Evolutionary conservation across 2,888 invertebrate genomes (phyloP), one percentile per base, ranked within the genome.

Genomic region (Caenorhabditis angaria): DNA sequence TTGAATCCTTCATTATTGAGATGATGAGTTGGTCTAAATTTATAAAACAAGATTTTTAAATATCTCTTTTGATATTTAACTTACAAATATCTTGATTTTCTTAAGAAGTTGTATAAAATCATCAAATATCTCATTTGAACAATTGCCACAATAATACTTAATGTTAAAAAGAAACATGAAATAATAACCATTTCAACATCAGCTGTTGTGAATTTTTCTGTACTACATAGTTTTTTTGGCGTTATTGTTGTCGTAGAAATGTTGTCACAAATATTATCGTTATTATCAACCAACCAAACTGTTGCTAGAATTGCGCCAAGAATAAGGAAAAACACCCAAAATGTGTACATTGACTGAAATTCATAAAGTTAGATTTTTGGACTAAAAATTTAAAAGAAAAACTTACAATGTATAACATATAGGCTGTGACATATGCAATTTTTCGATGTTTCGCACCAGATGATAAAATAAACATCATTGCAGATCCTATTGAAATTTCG

Each of bases 341-440:
- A 72, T 24, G 72, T 72, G 65, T 72, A 72, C 72, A 72, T 72
- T 22, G 72, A 68, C 72, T 72, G 64, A 50, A 65, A 60, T 12
- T 2, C 6, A 55, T 27, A n/a, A 53, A 24, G 6, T 8, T 27
- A n/a, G 24, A 29, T 55, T 18, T 55, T 53, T 27, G 22, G 12
- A 12, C 3, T 58, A 5, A 41, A 41, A 10, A 22, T 20, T 8
- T 12, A 0, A n/a, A 18, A 20, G 1, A 25, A 35, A 22, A 59
- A 60, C 72, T 58, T 22, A 72, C 72, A 25, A 72, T 61, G 41
- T 72, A 72, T 6, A 72, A 41, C 72, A 72, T 72, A 48, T 72
- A 72, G 5, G 72, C 72, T 12, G 72, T 72, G 14, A 72, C 56
- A 50, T 72, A 72, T 22, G 72, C 67, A 18, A 72, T 65, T 50